Evolutionary conservation across 2,113 vertebrate genomes (phyloP).

Genomic region (Glaucomys volans): DNA sequence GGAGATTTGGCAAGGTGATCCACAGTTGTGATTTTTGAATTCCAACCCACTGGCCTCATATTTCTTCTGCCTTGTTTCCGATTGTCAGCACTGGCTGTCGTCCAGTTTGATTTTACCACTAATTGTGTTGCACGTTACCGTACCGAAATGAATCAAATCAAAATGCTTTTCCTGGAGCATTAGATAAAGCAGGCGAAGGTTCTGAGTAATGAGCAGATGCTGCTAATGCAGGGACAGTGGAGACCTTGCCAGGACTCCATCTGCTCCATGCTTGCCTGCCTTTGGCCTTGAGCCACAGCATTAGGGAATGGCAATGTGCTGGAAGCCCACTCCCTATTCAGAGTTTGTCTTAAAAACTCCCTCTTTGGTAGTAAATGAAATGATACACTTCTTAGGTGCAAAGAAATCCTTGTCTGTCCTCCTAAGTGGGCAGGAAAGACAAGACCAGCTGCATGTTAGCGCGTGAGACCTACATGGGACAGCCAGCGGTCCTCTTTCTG

Average conservation of each 20-base stretch:
- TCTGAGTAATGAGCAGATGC: conserved; percentile 94
- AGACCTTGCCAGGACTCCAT: conserved; percentile 91
- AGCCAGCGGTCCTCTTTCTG: neutral
- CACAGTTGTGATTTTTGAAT: conserved; percentile 91
- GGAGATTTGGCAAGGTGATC: conserved; percentile 85
- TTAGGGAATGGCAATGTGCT: conserved; percentile 83
- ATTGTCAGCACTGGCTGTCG: conserved; percentile 89
- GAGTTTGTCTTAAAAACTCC: conserved; percentile 77
- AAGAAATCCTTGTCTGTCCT: neutral
- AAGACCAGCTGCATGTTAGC: fast-evolving
- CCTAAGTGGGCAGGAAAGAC: fast-evolving
- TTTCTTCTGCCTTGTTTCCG: conserved; percentile 91
- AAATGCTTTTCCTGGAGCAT: conserved; percentile 92
- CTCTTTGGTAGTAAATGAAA: conserved; percentile 64
- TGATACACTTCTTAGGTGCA: neutral
- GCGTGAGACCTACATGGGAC: neutral
- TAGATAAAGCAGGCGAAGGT: conserved; percentile 90
- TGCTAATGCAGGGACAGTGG: conserved; percentile 91
- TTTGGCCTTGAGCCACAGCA: conserved; percentile 88
- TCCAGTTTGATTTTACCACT: conserved; percentile 91
- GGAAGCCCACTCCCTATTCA: conserved; percentile 64
- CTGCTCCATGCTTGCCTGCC: conserved; percentile 90
- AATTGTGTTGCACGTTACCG: conserved; percentile 91
- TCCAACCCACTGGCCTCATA: conserved; percentile 89
- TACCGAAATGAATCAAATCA: conserved; percentile 92